Evolutionary conservation across 1,140 invertebrate species (phyloP).

Genomic region (Cydia amplana): DNA sequence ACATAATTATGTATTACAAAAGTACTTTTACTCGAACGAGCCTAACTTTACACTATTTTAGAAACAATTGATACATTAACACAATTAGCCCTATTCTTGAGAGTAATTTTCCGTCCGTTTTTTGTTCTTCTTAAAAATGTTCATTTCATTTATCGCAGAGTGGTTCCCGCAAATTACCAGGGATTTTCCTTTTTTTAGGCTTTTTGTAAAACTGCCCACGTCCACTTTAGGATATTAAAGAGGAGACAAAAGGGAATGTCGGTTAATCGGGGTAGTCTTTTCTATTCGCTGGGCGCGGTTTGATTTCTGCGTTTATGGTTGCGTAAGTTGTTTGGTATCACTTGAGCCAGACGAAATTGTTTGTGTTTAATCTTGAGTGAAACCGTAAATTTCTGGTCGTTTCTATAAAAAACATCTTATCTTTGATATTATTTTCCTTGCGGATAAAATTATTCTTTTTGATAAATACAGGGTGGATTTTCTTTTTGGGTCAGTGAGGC

Average conservation of each 20-base stretch:
- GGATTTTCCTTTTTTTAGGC: constrained; percentile 52
- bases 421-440: too few species aligned
- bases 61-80: constrained; percentile 18
- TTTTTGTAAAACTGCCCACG: constrained; percentile 59
- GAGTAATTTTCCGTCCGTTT: constrained; percentile 44
- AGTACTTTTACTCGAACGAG: neutral
- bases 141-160: constrained; percentile 59
- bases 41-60: neutral
- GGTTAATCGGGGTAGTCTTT: constrained; percentile 43
- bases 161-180: constrained; percentile 55
- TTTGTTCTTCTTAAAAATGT: constrained; percentile 57
- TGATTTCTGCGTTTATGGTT: neutral
- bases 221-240: constrained; percentile 64
- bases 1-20: too few species aligned
- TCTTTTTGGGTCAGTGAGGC: too few species aligned
- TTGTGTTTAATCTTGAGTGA: neutral
- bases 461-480: too few species aligned
- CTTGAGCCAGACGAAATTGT: neutral
- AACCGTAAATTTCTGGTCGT: neutral
- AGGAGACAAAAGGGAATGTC: constrained; percentile 49
- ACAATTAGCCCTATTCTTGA: neutral
- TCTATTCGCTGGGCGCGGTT: neutral
- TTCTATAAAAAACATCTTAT: too few species aligned
- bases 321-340: neutral
- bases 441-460: too few species aligned